Percentiles rank a stretch among this genome's conserved stretches.
Evolutionary conservation across 2,113 vertebrate genomes (phyloP).

Genomic region (Pongo pygmaeus): DNA sequence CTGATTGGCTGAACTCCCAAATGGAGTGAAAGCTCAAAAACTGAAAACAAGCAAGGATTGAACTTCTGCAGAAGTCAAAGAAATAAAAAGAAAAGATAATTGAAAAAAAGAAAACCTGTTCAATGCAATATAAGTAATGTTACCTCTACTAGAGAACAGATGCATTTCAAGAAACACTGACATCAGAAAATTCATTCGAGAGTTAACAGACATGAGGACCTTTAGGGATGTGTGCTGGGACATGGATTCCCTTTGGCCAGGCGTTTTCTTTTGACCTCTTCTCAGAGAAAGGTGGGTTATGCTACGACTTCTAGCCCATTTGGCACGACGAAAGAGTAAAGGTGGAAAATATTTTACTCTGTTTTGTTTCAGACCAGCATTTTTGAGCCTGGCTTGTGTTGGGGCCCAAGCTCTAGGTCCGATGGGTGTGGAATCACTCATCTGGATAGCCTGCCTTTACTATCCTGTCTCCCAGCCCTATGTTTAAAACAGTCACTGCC

Average conservation of each 20-base stretch:
- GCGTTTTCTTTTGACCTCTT: not conserved
- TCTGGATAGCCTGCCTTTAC: rapidly evolving
- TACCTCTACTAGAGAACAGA: not conserved
- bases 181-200: not conserved
- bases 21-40: not conserved
- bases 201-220: not conserved
- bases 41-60: not conserved
- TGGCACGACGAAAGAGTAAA: not conserved
- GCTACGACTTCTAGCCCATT: not conserved
- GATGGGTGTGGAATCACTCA: not conserved
- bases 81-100: not conserved
- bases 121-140: not conserved
- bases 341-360: not conserved
- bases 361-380: not conserved
- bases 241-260: not conserved
- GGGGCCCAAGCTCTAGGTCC: not conserved
- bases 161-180: not conserved
- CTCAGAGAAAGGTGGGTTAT: not conserved
- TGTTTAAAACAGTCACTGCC: not conserved
- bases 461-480: not conserved
- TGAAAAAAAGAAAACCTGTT: not conserved
- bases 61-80: not conserved
- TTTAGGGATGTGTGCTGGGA: not conserved
- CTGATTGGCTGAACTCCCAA: not conserved
- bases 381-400: not conserved